A percentile compares a stretch with the other conserved stretches of the same genome.
Evolutionary conservation across 1,140 invertebrate species (phyloP).

Genomic region (Pseudomyrmex concolor): DNA sequence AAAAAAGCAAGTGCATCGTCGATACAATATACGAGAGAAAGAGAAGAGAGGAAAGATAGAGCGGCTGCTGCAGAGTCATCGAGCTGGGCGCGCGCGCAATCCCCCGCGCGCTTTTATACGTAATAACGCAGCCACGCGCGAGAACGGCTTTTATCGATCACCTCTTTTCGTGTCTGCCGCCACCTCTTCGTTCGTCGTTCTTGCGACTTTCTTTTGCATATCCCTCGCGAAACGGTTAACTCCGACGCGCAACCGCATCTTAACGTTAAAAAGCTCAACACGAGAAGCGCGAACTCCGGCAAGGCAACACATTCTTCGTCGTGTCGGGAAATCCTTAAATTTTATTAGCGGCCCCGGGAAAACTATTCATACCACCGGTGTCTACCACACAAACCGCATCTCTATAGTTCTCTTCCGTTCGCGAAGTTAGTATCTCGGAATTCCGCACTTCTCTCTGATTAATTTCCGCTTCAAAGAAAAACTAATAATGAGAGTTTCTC

Average conservation of each 20-base stretch:
- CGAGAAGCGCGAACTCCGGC: constrained; percentile 16
- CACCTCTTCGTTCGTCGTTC: constrained; percentile 51
- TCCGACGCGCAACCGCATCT: constrained; percentile 46
- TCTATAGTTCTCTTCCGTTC: too few relatives aligned
- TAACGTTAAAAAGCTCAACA: constrained; percentile 52
- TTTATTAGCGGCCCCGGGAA: constrained; percentile 48
- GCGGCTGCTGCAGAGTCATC: constrained; percentile 70
- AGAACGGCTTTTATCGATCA: constrained; percentile 73
- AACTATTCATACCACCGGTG: not conserved
- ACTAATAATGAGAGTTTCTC: too few relatives aligned
- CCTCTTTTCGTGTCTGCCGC: constrained; percentile 63
- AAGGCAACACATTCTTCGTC: constrained; percentile 7
- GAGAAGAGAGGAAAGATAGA: constrained; percentile 64
- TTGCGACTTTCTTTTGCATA: constrained; percentile 1
- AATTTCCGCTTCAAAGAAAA: too few relatives aligned
- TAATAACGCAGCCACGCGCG: constrained; percentile 73
- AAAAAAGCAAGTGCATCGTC: constrained; percentile 21
- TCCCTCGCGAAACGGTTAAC: constrained; percentile 38
- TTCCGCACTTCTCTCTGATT: too few relatives aligned
- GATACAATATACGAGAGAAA: constrained; percentile 11
- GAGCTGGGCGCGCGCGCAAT: constrained; percentile 63
- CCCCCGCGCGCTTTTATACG: constrained; percentile 67
- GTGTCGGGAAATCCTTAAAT: constrained; percentile 48
- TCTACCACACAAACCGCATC: too few relatives aligned
- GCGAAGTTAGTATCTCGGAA: too few relatives aligned